Evolutionary conservation across 2,888 invertebrate species (phyloP).

Genomic region (Cosmopolites sordidus): DNA sequence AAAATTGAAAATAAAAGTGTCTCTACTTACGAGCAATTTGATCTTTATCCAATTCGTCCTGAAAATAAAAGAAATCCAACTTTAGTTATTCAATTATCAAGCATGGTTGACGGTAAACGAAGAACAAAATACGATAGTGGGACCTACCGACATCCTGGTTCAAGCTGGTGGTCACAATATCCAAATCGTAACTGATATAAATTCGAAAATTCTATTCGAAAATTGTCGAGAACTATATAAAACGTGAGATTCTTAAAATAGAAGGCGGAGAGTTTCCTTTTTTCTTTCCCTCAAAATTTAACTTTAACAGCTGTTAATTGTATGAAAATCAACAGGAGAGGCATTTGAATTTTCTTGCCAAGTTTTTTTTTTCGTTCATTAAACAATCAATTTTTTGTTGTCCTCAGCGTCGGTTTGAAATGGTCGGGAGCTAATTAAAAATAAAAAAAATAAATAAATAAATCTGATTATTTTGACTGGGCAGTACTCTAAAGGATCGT

Average conservation of each 20-base stretch:
- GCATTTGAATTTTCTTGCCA: conserved; percentile 3
- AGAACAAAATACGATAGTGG: not conserved
- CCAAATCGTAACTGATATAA: conserved; percentile 29
- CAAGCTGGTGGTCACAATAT: conserved; percentile 25
- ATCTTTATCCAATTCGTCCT: conserved; percentile 75
- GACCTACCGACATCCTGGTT: conserved; percentile 27
- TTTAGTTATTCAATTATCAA: not conserved
- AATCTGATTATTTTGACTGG: too few species aligned
- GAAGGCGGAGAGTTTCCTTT: conserved; percentile 26
- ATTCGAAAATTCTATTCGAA: conserved; percentile 22
- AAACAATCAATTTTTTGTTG: too few species aligned
- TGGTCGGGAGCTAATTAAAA: too few species aligned
- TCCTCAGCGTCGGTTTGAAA: too few species aligned
- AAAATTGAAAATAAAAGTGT: conserved; percentile 3
- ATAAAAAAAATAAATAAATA: too few species aligned
- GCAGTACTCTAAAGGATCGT: too few species aligned
- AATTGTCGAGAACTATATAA: conserved; percentile 25
- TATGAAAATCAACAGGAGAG: conserved; percentile 19
- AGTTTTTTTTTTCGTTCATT: too few species aligned
- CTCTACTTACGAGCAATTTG: conserved; percentile 67
- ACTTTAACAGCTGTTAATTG: conserved; percentile 27
- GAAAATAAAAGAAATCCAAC: conserved; percentile 45
- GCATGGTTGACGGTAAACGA: not conserved
- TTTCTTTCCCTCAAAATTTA: conserved; percentile 7
- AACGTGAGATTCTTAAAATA: conserved; percentile 30